Evolutionary conservation across 2,113 vertebrate species (phyloP).

Genomic region (Lycaon pictus): DNA sequence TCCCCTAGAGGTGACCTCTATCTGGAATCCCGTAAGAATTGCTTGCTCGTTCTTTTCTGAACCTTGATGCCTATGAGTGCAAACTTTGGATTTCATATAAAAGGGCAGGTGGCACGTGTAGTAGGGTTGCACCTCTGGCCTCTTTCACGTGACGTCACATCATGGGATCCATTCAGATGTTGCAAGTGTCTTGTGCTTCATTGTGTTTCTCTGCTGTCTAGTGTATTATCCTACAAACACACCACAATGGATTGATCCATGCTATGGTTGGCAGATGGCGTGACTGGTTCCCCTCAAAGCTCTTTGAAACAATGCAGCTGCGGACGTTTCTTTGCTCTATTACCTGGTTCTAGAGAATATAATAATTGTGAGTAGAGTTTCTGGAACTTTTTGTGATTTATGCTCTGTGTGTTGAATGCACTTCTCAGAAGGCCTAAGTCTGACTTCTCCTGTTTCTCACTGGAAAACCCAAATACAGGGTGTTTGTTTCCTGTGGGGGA

Average conservation of each 20-base stretch:
- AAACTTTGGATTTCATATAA: neutral
- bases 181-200: neutral
- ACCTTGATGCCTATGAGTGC: neutral
- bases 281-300: neutral
- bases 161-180: neutral
- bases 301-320: neutral
- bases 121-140: neutral
- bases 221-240: neutral
- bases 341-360: neutral
- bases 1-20: neutral
- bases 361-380: neutral
- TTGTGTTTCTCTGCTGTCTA: neutral
- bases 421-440: neutral
- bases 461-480: neutral
- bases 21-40: neutral
- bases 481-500: accelerated
- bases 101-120: accelerated
- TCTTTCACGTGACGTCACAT: accelerated
- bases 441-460: neutral
- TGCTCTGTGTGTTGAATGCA: neutral
- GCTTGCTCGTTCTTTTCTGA: neutral
- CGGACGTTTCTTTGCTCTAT: neutral
- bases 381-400: neutral
- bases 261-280: neutral
- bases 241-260: no score